Evolutionary conservation across 2,113 vertebrate species (phyloP), one percentile per base, ranked within the genome.

Genomic region (Indicator maculatus): DNA sequence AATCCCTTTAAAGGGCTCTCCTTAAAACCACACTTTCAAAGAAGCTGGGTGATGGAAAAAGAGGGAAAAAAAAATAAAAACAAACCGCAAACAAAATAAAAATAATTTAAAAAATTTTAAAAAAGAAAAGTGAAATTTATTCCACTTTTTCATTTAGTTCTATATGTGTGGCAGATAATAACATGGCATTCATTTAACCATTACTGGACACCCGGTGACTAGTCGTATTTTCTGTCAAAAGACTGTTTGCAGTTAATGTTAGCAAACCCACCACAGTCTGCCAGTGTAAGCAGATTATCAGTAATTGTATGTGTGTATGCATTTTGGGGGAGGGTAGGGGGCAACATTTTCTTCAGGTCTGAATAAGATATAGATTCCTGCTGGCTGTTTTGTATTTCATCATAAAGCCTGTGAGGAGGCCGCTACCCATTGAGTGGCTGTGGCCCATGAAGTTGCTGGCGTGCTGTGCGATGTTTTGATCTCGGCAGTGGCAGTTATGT

Each of bases 221-320:
- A 97, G 97, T 98, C 93, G 98, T 97, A 98, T 98, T 98, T 98
- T 98, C 98, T 98, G 98, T 98, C 98, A 98, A 98, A 99, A 98
- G 98, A 98, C 98, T 98, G 98, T 98, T 98, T 98, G 98, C 98
- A 97, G 98, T 98, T 98, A 98, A 98, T 98, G 98, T 98, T 98
- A 98, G 98, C 97, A 98, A 98, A 99, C 98, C 98, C 98, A 98
- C 98, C 98, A 97, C 96, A 97, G 98, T 97, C 97, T 98, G 98
- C 97, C 98, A 98, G 98, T 97, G 98, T 98, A 98, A 98, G 98
- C 98, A 99, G 98, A 99, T 99, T 99, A 98, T 98, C 98, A 98
- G 98, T 98, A 98, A 98, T 99, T 99, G 98, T 98, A 98, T 98
- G 98, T 98, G 98, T 99, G 98, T 98, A 98, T 98, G 98, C 98